Evolutionary conservation across 2,113 vertebrate genomes (phyloP).

Genomic region (Callorhinus ursinus): DNA sequence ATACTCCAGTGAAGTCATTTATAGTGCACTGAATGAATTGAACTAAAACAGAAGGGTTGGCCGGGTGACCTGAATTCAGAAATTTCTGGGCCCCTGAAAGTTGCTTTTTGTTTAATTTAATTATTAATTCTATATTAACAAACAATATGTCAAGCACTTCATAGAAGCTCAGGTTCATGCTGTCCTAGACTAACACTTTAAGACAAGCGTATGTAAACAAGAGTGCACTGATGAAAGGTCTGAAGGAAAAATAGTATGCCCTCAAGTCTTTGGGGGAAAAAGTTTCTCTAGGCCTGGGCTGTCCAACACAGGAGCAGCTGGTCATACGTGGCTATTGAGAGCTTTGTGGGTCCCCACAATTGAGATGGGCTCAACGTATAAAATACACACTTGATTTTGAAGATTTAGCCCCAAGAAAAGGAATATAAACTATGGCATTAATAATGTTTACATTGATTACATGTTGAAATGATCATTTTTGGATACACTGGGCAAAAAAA

Average conservation of each 20-base stretch:
- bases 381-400: neutral
- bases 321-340: neutral
- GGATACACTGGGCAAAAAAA: neutral
- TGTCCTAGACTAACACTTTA: neutral
- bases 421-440: neutral
- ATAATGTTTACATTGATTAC: constrained; percentile 21
- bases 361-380: neutral
- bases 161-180: neutral
- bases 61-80: neutral
- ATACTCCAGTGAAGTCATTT: neutral
- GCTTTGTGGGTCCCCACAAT: neutral
- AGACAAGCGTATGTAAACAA: constrained; percentile 27
- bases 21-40: neutral
- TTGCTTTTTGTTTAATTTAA: neutral
- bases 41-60: constrained; percentile 4
- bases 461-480: constrained; percentile 38
- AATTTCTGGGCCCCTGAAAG: neutral
- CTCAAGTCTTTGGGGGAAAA: neutral
- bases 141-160: neutral
- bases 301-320: neutral
- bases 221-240: neutral
- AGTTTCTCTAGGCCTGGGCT: neutral
- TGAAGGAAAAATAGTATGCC: neutral
- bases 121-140: neutral
- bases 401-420: neutral